These are phyloP conservation scores for Colius striatus DNA, from an alignment of 2,113 vertebrate species.

Conservation along the genomic window DNA sequence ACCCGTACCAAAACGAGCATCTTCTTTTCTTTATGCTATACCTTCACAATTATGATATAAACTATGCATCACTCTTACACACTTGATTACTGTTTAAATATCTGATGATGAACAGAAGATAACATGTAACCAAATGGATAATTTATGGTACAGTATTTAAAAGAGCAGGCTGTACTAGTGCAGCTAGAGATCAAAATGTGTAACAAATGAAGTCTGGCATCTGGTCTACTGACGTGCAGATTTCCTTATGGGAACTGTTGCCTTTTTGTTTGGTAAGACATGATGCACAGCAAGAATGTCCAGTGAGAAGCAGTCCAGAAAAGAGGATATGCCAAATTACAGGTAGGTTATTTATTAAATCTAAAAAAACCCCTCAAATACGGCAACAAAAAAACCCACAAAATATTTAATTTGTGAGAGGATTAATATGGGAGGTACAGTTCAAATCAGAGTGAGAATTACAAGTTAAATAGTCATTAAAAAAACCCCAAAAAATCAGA, in stretches of 20 bases:
- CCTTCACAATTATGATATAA: neutral
- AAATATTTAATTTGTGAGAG: neutral
- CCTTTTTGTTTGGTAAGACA: conserved; percentile 9
- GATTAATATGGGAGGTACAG: neutral
- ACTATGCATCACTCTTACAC: neutral
- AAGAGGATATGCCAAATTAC: neutral
- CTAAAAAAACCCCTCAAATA: neutral
- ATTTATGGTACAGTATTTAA: conserved; percentile 14
- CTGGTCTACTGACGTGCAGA: neutral
- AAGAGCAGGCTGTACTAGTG: neutral
- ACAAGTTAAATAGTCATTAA: neutral
- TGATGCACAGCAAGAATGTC: neutral
- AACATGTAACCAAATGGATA: conserved; percentile 51
- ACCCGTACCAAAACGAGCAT: too few relatives aligned
- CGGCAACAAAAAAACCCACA: neutral
- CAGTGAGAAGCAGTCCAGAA: neutral
- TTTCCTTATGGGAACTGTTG: neutral
- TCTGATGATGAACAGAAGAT: neutral
- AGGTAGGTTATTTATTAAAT: neutral
- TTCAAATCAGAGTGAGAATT: neutral
- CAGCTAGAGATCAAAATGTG: conserved; percentile 35
- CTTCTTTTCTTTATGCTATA: neutral
- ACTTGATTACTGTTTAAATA: neutral
- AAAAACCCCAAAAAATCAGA: neutral
- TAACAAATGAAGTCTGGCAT: conserved; percentile 46